Percentiles rank a stretch among this genome's conserved stretches.
phyloP scores from a whole-genome alignment of 2,113 vertebrate species.

The Hippopotamus amphibius region DNA sequence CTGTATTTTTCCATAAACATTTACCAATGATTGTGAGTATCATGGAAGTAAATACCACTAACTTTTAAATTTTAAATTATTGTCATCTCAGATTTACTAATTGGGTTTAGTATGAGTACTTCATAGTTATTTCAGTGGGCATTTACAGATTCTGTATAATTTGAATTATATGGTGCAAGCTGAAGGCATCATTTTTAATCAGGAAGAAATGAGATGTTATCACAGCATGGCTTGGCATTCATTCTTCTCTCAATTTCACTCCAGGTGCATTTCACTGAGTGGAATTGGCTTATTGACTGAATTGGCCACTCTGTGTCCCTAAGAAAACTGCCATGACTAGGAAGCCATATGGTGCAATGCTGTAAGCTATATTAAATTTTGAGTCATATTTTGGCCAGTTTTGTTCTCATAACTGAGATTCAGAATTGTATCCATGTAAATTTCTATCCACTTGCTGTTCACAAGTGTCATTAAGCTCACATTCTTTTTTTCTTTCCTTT shows the following conservation, averaged over 20 bases:
- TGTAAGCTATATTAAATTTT: constrained; percentile 62
- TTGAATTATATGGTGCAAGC: not conserved
- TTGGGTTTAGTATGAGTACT: not conserved
- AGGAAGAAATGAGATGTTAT: not conserved
- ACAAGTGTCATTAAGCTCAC: not conserved
- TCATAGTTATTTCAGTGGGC: not conserved
- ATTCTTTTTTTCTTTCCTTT: not conserved
- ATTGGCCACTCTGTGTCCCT: constrained; percentile 2
- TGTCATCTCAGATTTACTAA: not conserved
- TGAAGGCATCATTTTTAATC: constrained; percentile 36
- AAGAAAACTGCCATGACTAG: constrained; percentile 1
- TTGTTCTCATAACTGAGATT: constrained; percentile 19
- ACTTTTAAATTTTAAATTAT: not conserved
- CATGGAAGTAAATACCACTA: not conserved
- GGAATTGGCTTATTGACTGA: not conserved
- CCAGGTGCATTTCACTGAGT: constrained; percentile 27
- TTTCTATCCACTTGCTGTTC: not conserved
- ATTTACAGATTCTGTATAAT: not conserved
- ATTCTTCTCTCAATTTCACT: not conserved
- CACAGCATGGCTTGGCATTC: constrained; percentile 14
- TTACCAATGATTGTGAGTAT: not conserved
- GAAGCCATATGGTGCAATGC: constrained; percentile 64
- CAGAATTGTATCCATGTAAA: not conserved
- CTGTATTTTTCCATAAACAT: not conserved
- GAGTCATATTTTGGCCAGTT: constrained; percentile 62